These are phyloP conservation scores for Amphipoea oculea DNA, from an alignment of 2,888 invertebrate genomes.

Conservation along the genomic window DNA sequence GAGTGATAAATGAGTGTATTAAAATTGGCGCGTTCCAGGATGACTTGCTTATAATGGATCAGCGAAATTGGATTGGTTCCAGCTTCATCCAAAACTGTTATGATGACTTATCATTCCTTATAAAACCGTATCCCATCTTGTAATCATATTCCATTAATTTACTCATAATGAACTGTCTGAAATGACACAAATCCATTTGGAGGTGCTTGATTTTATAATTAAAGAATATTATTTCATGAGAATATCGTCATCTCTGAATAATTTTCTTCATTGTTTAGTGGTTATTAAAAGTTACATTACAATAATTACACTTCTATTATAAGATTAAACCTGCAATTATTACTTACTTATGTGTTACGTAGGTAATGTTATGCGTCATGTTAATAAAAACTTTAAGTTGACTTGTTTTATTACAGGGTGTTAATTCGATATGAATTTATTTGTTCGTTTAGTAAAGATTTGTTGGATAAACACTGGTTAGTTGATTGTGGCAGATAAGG, in stretches of 20 bases:
- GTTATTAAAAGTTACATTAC: constrained; percentile 24
- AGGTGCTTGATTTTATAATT: constrained; percentile 31
- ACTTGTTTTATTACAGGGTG: background rate
- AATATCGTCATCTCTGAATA: constrained; percentile 24
- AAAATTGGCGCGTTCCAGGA: constrained; percentile 61
- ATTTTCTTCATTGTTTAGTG: constrained; percentile 34
- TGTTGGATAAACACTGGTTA: background rate
- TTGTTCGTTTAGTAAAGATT: background rate
- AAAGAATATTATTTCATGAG: constrained; percentile 18
- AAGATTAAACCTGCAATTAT: background rate
- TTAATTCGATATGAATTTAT: background rate
- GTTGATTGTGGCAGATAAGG: background rate
- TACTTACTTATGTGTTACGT: background rate
- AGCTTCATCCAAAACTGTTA: constrained; percentile 17
- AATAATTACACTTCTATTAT: constrained; percentile 6
- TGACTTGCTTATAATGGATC: constrained; percentile 54
- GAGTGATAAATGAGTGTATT: constrained; percentile 76
- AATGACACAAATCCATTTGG: constrained; percentile 13
- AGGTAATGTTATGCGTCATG: background rate
- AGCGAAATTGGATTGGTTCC: constrained; percentile 62
- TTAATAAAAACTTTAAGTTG: constrained; percentile 2
- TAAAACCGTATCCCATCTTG: background rate
- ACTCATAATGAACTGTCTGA: constrained; percentile 6
- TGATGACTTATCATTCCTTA: constrained; percentile 2
- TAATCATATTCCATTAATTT: constrained; percentile 6